Evolutionary conservation across 2,797 vertebrate genomes (phyloP).

Genomic region (Carcharodon carcharias): DNA sequence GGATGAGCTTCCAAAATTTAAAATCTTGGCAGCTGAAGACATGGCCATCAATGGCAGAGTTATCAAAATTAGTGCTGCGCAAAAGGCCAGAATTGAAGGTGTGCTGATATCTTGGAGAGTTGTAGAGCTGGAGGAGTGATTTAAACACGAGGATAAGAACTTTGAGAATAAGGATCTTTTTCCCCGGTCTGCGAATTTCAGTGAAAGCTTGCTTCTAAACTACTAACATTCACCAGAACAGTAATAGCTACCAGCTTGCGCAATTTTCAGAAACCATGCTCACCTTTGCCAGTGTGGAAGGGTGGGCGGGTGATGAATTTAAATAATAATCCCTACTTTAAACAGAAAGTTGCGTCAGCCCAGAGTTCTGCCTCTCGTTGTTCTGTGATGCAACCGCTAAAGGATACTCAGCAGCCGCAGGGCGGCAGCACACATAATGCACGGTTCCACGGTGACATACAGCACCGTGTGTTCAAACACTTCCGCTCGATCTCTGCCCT

Average conservation of each 20-base stretch:
- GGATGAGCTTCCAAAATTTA: background rate
- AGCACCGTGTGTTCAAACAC: slow-evolving; percentile 63
- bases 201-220: background rate
- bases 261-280: background rate
- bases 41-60: background rate
- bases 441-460: slow-evolving; percentile 93
- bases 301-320: background rate
- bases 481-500: slow-evolving; percentile 50
- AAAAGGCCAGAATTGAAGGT: background rate
- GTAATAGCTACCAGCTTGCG: background rate
- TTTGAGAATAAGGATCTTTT: background rate
- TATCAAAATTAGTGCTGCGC: background rate
- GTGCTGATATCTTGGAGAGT: background rate
- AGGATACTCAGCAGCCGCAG: slow-evolving; percentile 89
- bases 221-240: background rate
- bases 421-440: slow-evolving; percentile 88
- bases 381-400: background rate
- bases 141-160: background rate
- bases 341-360: background rate
- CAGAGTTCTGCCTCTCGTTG: background rate
- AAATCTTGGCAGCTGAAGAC: background rate
- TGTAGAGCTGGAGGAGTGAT: background rate
- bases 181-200: background rate
- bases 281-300: no score
- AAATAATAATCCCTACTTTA: slow-evolving; percentile 11